Base-by-base conservation (phyloP, 1,140 invertebrate genomes). In the Macrosteles quadrilineatus region DNA sequence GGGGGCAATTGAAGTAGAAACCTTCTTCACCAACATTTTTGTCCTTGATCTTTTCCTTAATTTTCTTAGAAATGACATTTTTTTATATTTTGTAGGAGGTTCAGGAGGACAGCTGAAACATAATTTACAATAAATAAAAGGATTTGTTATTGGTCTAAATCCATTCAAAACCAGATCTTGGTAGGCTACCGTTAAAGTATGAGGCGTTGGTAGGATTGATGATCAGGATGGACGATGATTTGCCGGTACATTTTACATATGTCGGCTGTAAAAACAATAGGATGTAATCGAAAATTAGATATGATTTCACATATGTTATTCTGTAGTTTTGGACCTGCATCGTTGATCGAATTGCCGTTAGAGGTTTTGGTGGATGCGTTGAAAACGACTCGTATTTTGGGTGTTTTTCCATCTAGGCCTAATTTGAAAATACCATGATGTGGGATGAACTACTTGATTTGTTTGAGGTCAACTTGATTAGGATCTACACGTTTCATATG, bases 361-460 rank as follows among this genome's bases (percentile, higher is more conserved):
- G 63, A 65, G 4, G 74, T 74, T 40, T 75, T 75, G 45, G 73
- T 70, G 9, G 73, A 75, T 11, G 72, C 78, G 65, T 80, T 75
- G 70, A 81, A 81, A 0, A 82, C 80, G 6, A 81, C 77, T 25
- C 80, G 53, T 0, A 79, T 27, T 62, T 77, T 77, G 0, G 79
- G 78, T 1, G 75, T 77, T 62, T 70, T n/a, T 71, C 77, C 0
- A 23, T 36, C 0, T 45, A 62, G 25, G 74, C 71, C 17, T 76
- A 36, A n/a, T n/a, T n/a, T n/a, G n/a, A n/a, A n/a, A 0, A 80
- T 74, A 14, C 72, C 53, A 67, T 78, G 77, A 71, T 80, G 76
- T 1, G 74, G 75, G 1, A 76, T 65, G 64, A 67, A 76, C 55
- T 75, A 75, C 9, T n/a, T n/a, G n/a, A n/a, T n/a, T n/a, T n/a